Evolutionary conservation across 2,888 invertebrate species (phyloP).

Genomic region (Orthosia gothica): DNA sequence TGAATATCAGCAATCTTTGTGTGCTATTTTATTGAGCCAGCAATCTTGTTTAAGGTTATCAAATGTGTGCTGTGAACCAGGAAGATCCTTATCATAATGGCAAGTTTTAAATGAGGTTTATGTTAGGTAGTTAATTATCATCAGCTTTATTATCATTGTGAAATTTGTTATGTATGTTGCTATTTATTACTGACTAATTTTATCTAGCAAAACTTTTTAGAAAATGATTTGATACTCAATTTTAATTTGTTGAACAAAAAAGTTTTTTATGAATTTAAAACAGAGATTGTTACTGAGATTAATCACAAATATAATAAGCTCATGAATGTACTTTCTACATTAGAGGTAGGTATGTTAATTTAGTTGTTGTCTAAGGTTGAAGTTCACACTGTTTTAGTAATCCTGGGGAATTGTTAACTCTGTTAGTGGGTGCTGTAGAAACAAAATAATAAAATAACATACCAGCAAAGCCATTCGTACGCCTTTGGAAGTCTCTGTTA

Average conservation of each 20-base stretch:
- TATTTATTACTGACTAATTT: not conserved
- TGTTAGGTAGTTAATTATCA: not conserved
- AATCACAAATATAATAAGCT: not conserved
- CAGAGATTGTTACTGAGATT: not conserved
- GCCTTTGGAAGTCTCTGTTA: slow-evolving; percentile 97
- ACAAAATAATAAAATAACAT: slow-evolving; percentile 72
- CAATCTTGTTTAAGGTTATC: slow-evolving; percentile 17
- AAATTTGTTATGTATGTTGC: not conserved
- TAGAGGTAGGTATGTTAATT: not conserved
- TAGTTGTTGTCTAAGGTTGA: slow-evolving; percentile 20
- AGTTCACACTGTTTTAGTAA: not conserved
- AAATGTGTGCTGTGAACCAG: not conserved
- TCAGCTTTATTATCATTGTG: not conserved
- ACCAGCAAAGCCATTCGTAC: slow-evolving; percentile 97
- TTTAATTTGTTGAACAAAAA: no score
- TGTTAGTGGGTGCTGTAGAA: not conserved
- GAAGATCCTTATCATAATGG: not conserved
- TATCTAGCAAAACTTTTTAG: not conserved
- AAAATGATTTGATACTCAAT: not conserved
- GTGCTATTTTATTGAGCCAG: not conserved
- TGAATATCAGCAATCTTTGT: not conserved
- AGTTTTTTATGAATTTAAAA: no score
- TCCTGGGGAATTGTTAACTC: not conserved
- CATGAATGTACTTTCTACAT: slow-evolving; percentile 27
- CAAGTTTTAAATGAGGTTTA: not conserved